Conservation (phyloP, 2,113 vertebrate species). For the Hippocampus mohnikei region DNA sequence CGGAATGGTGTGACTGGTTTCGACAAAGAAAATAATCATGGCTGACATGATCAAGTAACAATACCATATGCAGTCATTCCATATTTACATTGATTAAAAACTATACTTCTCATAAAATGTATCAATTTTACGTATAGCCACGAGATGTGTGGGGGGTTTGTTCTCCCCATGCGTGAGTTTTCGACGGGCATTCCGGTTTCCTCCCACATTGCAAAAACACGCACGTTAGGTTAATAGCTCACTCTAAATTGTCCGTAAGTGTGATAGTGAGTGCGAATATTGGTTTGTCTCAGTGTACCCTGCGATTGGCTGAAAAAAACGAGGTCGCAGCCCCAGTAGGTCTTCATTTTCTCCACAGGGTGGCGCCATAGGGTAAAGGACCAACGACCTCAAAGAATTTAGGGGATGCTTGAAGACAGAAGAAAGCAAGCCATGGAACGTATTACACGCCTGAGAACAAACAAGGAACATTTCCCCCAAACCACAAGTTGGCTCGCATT, state of each 20-base stretch:
- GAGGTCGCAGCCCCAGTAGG: not conserved
- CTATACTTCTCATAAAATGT: no score
- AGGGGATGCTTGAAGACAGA: no score
- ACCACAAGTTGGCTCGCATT: not conserved
- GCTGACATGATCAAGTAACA: not conserved
- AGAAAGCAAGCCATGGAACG: not conserved
- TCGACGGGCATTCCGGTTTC: no score
- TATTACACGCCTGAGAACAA: not conserved
- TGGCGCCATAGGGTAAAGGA: not conserved
- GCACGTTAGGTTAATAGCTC: no score
- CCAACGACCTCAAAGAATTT: not conserved
- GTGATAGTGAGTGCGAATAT: no score
- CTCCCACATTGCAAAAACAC: no score
- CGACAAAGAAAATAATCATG: not conserved
- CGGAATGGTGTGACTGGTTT: not conserved
- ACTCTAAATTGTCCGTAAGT: no score
- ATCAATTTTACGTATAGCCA: no score
- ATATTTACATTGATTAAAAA: not conserved
- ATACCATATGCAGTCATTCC: not conserved
- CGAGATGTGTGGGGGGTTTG: no score
- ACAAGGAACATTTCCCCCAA: not conserved
- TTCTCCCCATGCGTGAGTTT: no score
- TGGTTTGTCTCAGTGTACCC: no score
- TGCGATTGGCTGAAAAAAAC: no score
- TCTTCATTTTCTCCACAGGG: not conserved